Evolutionary conservation across 1,140 invertebrate genomes (phyloP).

Genomic region (Calycopis cecrops): DNA sequence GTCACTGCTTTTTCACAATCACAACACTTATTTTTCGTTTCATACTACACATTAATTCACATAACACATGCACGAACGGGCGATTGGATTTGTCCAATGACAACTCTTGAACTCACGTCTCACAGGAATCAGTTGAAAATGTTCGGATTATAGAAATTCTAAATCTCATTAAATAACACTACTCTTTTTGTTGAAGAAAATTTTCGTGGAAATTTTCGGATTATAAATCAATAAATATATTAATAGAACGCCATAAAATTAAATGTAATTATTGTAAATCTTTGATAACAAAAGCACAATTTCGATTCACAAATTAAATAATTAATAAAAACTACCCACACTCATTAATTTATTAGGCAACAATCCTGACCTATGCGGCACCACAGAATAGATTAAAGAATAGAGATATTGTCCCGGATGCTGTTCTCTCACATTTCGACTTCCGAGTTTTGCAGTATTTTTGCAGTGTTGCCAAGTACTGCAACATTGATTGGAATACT

Average conservation of each 20-base stretch:
- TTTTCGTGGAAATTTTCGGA: slow-evolving; percentile 41
- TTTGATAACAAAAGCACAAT: no score
- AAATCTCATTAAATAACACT: slow-evolving; percentile 32
- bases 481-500: no score
- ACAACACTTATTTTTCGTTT: slow-evolving; percentile 27
- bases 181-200: slow-evolving; percentile 40
- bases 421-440: no score
- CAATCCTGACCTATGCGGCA: slow-evolving; percentile 21
- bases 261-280: no score
- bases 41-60: slow-evolving; percentile 30
- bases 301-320: no score
- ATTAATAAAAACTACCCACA: no score
- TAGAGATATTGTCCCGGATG: no score
- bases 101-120: slow-evolving; percentile 32
- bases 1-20: slow-evolving; percentile 28
- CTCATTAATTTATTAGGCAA: neutral
- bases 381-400: no score
- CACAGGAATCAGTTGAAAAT: no score
- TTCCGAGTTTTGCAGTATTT: no score
- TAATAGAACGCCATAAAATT: slow-evolving; percentile 12
- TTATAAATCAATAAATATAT: slow-evolving; percentile 49
- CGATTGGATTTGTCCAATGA: slow-evolving; percentile 59
- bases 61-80: slow-evolving; percentile 56
- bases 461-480: no score
- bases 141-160: no score